Evolutionary conservation across 2,113 vertebrate genomes (phyloP), one percentile per base, ranked within the genome.

Genomic region (Mystacornis crossleyi): DNA sequence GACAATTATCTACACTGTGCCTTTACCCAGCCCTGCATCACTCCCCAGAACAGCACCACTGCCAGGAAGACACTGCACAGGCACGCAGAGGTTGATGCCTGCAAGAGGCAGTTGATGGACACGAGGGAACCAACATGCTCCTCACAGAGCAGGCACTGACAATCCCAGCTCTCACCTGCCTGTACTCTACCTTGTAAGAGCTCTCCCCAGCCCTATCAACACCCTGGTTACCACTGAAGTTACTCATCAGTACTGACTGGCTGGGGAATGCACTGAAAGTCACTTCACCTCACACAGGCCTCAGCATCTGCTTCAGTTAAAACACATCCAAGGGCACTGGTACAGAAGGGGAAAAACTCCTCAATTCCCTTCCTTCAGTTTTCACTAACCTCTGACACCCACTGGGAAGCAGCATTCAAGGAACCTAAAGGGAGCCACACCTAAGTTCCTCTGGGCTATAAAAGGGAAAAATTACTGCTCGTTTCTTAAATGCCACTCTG

Each of bases 121-220:
- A 5, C 0, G 1, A 58, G 7, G 16, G 34, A 69, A 71, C 15
- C 69, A 83, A 78, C 0, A 0, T 16, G 53, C 25, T 81, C 45
- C 24, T 19, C 47, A 82, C 1, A 42, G 4, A 81, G 69, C 28
- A 71, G 43, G 69, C n/a, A 69, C 38, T 48, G 25, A 64, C 23
- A 80, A 67, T 50, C n/a, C 48, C 66, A 67, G 43, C 14, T 82
- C 33, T 61, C 71, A 10, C 13, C 33, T 66, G 40, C 34, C 65
- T 54, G 31, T 53, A 31, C 18, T 45, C 47, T 23, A 55, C 28
- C 24, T 51, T n/a, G 18, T 55, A 51, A 33, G 24, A 31, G 14
- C n/a, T 83, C 81, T 33, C 38, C 55, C 14, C 69, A 71, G 16
- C 34, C 23, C 29, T 34, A 25, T 1, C 45, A 45, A 81, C 18